Conservation (phyloP, 2,113 vertebrate species). For the Rhabdomys dilectus region DNA sequence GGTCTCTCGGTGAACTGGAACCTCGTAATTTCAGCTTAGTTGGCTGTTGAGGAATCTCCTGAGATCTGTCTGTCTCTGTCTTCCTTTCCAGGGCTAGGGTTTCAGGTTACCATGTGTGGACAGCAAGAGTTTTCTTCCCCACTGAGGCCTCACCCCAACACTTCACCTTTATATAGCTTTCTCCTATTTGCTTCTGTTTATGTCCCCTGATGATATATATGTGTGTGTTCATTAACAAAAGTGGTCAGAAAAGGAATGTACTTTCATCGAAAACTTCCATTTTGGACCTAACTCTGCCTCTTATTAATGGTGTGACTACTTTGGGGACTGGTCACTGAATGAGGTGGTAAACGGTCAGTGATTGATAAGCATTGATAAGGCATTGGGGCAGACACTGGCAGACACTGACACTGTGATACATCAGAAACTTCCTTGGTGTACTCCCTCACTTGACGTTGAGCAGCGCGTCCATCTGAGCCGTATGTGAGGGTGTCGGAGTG, state of each 20-base stretch:
- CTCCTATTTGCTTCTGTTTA: background rate
- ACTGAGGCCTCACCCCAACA: background rate
- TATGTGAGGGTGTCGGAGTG: background rate
- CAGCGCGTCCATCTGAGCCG: background rate
- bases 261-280: conserved; percentile 13
- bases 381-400: background rate
- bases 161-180: conserved; percentile 29
- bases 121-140: background rate
- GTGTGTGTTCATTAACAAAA: conserved; percentile 33
- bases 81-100: background rate
- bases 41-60: background rate
- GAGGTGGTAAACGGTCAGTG: background rate
- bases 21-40: background rate
- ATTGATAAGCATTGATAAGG: background rate
- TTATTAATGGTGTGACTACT: background rate
- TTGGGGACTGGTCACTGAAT: background rate
- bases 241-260: conserved; percentile 37
- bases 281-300: background rate
- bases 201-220: background rate
- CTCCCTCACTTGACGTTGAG: background rate
- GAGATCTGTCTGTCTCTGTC: background rate
- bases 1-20: background rate
- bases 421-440: background rate
- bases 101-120: background rate
- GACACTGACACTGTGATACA: background rate